A percentile compares a stretch with the other conserved stretches of the same genome.
These are phyloP conservation scores for Bombus waltoni DNA, from an alignment of 1,140 invertebrate species.

Conservation along the genomic window DNA sequence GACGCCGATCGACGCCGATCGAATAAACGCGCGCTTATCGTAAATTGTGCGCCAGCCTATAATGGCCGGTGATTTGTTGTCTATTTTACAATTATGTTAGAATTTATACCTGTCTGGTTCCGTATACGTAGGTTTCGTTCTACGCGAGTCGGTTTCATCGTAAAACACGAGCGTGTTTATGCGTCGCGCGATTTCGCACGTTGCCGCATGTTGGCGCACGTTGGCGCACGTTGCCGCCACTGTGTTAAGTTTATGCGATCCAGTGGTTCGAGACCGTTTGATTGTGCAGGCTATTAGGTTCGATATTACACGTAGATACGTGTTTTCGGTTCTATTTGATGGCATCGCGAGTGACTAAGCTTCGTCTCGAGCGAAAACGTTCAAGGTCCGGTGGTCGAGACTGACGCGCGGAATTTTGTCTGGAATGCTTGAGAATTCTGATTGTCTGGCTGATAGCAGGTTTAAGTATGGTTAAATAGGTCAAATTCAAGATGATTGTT, in stretches of 20 bases:
- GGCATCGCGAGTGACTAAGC: not conserved
- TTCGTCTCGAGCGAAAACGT: not conserved
- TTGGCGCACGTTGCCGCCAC: no score
- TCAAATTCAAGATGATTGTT: not conserved
- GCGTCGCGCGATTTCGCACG: not conserved
- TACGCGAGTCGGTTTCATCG: conserved; percentile 1
- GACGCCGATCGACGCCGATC: conserved; percentile 12
- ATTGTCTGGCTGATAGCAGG: not conserved
- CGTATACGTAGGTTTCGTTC: conserved; percentile 11
- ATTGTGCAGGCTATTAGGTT: no score
- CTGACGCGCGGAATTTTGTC: not conserved
- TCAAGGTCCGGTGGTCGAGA: not conserved
- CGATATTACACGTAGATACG: not conserved
- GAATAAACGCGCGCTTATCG: conserved; percentile 7
- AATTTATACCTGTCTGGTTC: conserved; percentile 38
- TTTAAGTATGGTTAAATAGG: not conserved
- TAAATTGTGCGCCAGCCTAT: conserved; percentile 14
- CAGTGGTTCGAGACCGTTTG: not conserved
- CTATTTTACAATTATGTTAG: conserved; percentile 46
- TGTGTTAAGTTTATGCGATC: not conserved
- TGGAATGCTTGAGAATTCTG: not conserved
- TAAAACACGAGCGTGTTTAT: not conserved
- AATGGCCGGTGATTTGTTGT: conserved; percentile 49
- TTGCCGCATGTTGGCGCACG: no score
- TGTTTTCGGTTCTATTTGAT: not conserved